Conservation (phyloP, 2,113 vertebrate species). For the Xiphorhynchus elegans region DNA sequence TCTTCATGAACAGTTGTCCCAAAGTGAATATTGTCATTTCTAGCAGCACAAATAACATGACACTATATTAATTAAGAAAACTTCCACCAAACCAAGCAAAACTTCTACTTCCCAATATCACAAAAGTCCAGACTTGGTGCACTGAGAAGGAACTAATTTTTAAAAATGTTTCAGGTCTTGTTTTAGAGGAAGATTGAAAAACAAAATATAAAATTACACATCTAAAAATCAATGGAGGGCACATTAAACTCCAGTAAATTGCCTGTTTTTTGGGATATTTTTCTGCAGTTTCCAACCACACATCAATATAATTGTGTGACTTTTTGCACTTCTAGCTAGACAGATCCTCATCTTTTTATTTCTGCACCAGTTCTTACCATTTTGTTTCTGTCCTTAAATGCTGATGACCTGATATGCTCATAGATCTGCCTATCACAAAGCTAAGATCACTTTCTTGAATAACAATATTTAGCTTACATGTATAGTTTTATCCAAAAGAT, state of each 20-base stretch:
- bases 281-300: neutral
- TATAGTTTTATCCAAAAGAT: neutral
- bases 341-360: neutral
- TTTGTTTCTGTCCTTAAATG: neutral
- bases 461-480: accelerated
- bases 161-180: neutral
- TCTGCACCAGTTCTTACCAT: neutral
- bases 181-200: neutral
- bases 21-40: neutral
- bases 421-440: neutral
- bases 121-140: neutral
- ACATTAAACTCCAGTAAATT: neutral
- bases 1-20: neutral
- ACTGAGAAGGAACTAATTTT: neutral
- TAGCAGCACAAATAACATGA: neutral
- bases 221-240: accelerated
- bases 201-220: neutral
- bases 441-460: neutral
- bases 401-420: neutral
- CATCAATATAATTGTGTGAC: neutral
- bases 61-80: neutral
- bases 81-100: neutral
- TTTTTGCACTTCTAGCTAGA: neutral
- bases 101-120: accelerated
- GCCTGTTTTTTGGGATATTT: neutral